A percentile compares a stretch with the other conserved stretches of the same genome.
These are phyloP conservation scores for Nematostella vectensis DNA, from an alignment of 92 coral and sea anemone genomes.

Conservation along the genomic window DNA sequence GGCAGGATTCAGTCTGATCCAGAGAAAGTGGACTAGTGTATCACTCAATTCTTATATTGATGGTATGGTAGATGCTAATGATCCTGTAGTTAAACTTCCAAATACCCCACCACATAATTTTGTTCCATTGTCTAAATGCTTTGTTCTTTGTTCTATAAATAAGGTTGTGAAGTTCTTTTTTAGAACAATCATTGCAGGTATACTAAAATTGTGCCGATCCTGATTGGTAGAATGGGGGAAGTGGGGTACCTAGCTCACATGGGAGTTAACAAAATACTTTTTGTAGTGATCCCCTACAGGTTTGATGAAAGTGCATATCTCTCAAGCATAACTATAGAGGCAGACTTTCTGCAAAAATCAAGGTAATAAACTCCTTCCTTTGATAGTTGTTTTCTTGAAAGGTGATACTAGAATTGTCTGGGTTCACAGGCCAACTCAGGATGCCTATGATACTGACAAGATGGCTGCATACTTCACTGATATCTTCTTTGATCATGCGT, in stretches of 20 bases:
- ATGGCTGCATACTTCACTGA: conserved; percentile 87
- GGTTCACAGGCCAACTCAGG: conserved; percentile 79
- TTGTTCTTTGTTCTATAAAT: too few species aligned
- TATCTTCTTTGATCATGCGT: conserved; percentile 70
- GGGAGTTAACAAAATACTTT: too few species aligned
- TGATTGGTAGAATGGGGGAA: too few species aligned
- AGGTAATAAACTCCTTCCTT: conserved; percentile 33
- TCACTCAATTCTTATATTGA: conserved; percentile 51
- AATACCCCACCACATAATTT: too few species aligned
- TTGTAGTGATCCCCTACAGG: conserved; percentile 66
- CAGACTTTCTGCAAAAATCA: conserved; percentile 94
- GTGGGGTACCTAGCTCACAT: too few species aligned
- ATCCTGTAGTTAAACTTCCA: too few species aligned
- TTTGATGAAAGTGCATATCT: conserved; percentile 81
- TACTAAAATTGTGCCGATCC: too few species aligned
- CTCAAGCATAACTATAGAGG: conserved; percentile 83
- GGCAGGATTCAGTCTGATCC: conserved; percentile 86
- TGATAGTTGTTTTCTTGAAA: neutral
- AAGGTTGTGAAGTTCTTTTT: too few species aligned
- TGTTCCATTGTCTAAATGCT: too few species aligned
- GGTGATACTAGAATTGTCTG: too few species aligned
- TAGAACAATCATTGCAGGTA: too few species aligned
- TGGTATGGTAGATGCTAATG: conserved; percentile 34
- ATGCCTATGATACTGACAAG: conserved; percentile 93
- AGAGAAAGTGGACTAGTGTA: conserved; percentile 85